Evolutionary conservation across 2,113 vertebrate species (phyloP).

Genomic region (Odobenus rosmarus): DNA sequence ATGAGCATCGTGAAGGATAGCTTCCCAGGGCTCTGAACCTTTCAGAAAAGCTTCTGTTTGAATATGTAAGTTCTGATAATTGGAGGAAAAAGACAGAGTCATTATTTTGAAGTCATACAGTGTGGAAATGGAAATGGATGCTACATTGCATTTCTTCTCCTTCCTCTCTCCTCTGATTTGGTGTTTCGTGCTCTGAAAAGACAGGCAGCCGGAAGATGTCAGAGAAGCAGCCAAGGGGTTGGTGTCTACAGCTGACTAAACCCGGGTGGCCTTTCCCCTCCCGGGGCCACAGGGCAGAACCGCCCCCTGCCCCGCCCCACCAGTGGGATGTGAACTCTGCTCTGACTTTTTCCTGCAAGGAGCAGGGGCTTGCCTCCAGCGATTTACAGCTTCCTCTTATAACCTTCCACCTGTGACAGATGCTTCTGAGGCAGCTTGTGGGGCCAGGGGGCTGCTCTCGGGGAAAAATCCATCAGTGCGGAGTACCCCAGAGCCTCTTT

Average conservation of each 20-base stretch:
- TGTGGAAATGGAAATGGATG: conserved; percentile 8
- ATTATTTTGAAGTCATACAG: not conserved
- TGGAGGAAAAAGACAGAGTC: not conserved
- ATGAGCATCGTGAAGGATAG: not conserved
- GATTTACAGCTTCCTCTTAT: conserved; percentile 16
- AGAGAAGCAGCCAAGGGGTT: not conserved
- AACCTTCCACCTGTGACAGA: conserved; percentile 43
- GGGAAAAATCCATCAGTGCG: not conserved
- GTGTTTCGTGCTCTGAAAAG: not conserved
- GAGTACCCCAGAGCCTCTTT: not conserved
- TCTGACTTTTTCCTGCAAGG: conserved; percentile 3
- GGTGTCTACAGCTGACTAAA: not conserved
- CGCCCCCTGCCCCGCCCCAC: fast-evolving
- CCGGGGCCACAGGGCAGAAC: fast-evolving
- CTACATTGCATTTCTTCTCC: not conserved
- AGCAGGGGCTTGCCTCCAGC: conserved; percentile 19
- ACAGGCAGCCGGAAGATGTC: not conserved
- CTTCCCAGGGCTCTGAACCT: not conserved
- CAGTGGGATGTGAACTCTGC: not conserved
- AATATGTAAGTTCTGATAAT: not conserved
- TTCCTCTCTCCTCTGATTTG: not conserved
- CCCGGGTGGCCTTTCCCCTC: not conserved
- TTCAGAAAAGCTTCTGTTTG: not conserved
- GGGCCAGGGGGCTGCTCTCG: not conserved
- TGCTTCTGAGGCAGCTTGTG: not conserved